phyloP scores from a whole-genome alignment of 2,888 invertebrate species.

The Thymelicus acteon region DNA sequence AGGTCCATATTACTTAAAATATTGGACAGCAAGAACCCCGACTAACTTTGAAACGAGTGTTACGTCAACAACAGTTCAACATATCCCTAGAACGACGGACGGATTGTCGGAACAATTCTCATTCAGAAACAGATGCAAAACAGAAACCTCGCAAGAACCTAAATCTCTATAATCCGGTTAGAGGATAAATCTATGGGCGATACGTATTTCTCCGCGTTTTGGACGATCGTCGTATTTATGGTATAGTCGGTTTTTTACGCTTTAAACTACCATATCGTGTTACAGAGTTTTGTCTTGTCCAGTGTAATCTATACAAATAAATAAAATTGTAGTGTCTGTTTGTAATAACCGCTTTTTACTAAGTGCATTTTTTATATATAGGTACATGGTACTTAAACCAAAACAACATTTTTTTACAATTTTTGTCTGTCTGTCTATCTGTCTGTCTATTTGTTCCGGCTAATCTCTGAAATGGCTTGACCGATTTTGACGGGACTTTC shows the following conservation, averaged over 20 bases:
- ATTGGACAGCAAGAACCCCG: not conserved
- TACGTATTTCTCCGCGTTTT: conserved; percentile 3
- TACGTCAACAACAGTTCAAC: not conserved
- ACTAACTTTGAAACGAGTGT: not conserved
- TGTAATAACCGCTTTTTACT: too few species aligned
- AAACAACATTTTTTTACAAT: too few species aligned
- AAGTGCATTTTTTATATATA: too few species aligned
- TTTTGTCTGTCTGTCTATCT: too few species aligned
- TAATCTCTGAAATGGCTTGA: too few species aligned
- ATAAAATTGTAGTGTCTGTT: too few species aligned
- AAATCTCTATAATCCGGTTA: conserved; percentile 9
- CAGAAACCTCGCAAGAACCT: conserved; percentile 11
- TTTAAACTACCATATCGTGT: too few species aligned
- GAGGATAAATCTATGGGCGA: conserved; percentile 3
- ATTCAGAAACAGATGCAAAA: not conserved
- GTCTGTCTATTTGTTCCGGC: too few species aligned
- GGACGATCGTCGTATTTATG: not conserved
- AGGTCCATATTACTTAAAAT: not conserved
- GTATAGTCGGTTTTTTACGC: not conserved
- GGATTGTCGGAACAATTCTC: conserved; percentile 1
- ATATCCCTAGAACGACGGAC: not conserved
- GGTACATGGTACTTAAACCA: too few species aligned
- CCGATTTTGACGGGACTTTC: too few species aligned
- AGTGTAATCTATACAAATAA: too few species aligned
- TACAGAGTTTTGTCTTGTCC: too few species aligned